Base-by-base conservation (phyloP, 2,888 invertebrate genomes). In the Stegophylla sp. region DNA sequence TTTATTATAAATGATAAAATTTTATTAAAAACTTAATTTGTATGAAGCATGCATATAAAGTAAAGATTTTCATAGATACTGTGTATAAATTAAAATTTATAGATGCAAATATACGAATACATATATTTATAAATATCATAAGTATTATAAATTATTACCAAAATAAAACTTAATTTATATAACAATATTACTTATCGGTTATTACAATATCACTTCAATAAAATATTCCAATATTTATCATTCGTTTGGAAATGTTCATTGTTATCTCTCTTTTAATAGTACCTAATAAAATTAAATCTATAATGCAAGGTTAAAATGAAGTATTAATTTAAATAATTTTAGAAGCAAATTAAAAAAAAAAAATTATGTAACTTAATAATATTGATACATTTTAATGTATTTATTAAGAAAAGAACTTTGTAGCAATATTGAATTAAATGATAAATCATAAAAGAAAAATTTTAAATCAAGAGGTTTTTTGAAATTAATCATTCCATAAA, bases 231-330 rank as follows among this genome's bases (percentile, higher is more conserved):
- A 23, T 53, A 53, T 71, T 34, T 41, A 51, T 71, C 51, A 20
- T 53, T 15, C 20, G 20, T 17, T 53, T 56, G 10, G 23, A 41
- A 56, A 23, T 10, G 17, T 56, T 69, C 13, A 66, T 43, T 23
- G n/a, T 34, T 69, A 69, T 51, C 0, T 13, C 28, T 41, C 10
- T 53, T 71, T 34, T 53, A 53, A 71, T 34, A 41, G 10, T 56
- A 12, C 41, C n/a, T 15, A 71, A 53, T 51, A 20, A 69, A 41
- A 56, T 12, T 41, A 10, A 34, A 34, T 53, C 7, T n/a, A 53
- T 43, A 53, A 56, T 23, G 56, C 43, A 53, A 69, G 28, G 28
- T 69, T 53, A 34, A 53, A 69, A 69, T 51, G 13, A 53, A 53
- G 34, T 69, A 53, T 3, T 20, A 69, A 15, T n/a, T 51, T 69